phyloP scores from a whole-genome alignment of 2,113 vertebrate genomes.

The Pterophyllum scalare region DNA sequence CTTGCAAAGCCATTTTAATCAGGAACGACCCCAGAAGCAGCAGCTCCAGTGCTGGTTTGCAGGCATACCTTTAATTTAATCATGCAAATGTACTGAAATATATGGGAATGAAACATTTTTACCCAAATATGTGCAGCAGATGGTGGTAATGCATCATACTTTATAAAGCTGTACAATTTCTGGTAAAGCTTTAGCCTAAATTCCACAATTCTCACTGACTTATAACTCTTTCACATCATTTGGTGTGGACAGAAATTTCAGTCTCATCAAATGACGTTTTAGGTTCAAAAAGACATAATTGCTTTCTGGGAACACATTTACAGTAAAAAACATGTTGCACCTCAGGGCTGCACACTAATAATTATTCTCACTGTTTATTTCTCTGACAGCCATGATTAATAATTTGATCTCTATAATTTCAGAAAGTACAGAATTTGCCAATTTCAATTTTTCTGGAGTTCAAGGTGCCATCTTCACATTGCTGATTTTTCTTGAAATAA shows the following conservation, averaged over 20 bases:
- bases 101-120: background rate
- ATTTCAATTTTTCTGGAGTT: background rate
- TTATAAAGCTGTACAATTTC: background rate
- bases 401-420: background rate
- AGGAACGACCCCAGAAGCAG: background rate
- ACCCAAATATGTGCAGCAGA: background rate
- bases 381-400: background rate
- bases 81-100: background rate
- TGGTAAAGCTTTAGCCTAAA: background rate
- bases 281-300: background rate
- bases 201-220: background rate
- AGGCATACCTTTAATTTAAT: background rate
- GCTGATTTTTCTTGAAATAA: background rate
- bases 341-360: background rate
- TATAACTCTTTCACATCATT: background rate
- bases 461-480: background rate
- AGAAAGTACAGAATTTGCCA: background rate
- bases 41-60: background rate
- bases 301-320: background rate
- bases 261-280: background rate
- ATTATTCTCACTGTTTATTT: background rate
- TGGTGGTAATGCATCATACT: background rate
- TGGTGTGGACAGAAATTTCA: background rate
- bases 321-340: background rate
- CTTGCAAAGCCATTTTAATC: background rate